Conservation (phyloP, 2,113 vertebrate species). For the Saccopteryx leptura region DNA sequence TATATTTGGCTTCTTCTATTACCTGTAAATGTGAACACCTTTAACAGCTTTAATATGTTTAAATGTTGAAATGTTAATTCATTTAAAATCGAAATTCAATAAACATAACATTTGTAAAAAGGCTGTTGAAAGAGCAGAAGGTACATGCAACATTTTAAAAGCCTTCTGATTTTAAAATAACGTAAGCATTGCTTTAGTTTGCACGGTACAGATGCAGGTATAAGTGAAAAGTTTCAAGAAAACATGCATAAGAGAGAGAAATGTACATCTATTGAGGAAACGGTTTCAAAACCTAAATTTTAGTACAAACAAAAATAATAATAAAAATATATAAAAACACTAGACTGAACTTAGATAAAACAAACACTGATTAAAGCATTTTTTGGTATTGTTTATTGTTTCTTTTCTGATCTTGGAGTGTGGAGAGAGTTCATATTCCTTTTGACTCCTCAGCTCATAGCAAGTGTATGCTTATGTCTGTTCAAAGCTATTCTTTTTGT, state of each 20-base stretch:
- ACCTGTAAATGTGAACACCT: not conserved
- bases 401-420: not conserved
- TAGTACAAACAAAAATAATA: not conserved
- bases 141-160: not conserved
- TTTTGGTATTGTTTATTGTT: not conserved
- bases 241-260: not conserved
- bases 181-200: not conserved
- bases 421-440: not conserved
- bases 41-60: not conserved
- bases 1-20: not conserved
- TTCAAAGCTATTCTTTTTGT: not conserved
- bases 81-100: not conserved
- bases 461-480: not conserved
- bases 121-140: not conserved
- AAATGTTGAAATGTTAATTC: not conserved
- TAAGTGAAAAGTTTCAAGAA: not conserved
- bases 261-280: not conserved
- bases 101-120: not conserved
- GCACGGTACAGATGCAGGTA: not conserved
- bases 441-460: not conserved
- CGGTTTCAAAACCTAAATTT: not conserved
- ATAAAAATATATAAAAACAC: not conserved
- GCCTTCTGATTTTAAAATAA: not conserved
- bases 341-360: not conserved
- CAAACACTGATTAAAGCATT: not conserved